Conservation (phyloP, 2,797 vertebrate genomes). For the Morelia viridis region DNA sequence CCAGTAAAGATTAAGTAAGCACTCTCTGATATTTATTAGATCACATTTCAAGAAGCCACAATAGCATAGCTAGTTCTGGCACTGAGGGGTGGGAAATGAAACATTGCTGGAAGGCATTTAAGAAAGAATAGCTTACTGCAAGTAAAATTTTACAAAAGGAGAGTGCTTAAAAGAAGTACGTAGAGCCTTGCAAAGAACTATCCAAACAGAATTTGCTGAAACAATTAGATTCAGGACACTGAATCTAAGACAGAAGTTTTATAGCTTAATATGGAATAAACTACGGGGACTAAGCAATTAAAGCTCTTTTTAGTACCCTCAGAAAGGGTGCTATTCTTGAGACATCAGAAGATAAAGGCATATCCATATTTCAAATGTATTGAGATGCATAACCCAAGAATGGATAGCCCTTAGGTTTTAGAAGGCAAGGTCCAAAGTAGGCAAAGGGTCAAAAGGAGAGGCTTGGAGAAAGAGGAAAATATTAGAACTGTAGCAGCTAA, state of each 20-base stretch:
- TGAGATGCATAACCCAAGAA: neutral
- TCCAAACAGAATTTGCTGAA: slow-evolving; percentile 78
- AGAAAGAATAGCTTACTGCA: slow-evolving; percentile 65
- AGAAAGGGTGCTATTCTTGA: neutral
- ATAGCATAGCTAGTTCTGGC: neutral
- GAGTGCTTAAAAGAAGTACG: slow-evolving; percentile 47
- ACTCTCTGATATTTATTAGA: neutral
- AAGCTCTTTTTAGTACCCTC: neutral
- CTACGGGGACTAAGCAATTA: neutral
- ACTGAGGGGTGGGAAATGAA: neutral
- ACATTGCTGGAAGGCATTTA: slow-evolving; percentile 11
- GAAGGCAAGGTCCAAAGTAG: neutral
- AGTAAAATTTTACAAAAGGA: slow-evolving; percentile 65
- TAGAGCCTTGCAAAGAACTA: slow-evolving; percentile 74
- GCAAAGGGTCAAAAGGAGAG: neutral
- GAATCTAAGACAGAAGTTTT: neutral
- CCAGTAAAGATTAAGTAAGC: neutral
- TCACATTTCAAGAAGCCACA: neutral
- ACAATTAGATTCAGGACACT: slow-evolving; percentile 14
- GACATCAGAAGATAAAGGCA: neutral
- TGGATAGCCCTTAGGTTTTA: too few relatives aligned
- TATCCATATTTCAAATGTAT: neutral
- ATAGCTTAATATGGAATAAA: neutral
- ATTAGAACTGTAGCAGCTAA: neutral
- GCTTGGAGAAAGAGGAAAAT: too few relatives aligned